Evolutionary conservation across 2,888 invertebrate species (phyloP), one percentile per base, ranked within the genome.

Genomic region (Eupeodes latifasciatus): DNA sequence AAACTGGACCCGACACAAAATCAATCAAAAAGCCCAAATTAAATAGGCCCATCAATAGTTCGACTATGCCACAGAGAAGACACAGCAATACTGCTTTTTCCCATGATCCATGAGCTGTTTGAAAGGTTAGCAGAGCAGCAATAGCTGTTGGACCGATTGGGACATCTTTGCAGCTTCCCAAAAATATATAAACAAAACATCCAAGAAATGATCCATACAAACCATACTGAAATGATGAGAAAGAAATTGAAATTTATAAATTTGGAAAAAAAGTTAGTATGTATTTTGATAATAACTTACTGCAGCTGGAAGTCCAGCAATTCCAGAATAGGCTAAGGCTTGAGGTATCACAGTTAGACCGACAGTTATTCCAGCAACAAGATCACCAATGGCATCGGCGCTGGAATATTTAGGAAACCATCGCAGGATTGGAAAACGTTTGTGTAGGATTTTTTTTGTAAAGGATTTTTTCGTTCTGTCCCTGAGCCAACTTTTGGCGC

Each of bases 331-430:
- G 12, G 97, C 97, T 84, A 97, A 94, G 14, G 97, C 97, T 94
- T 98, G 98, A 14, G 98, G 98, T 91, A 99, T 98, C 79, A 98
- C 98, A 0, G 98, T 98, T 83, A 98, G 95, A 0, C 98, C 98
- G 14, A 98, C 98, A 2, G 98, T 98, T 81, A 98, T 94, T 78
- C 98, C 98, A 5, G 98, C 98, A 88, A 99, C 97, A 61, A 98
- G 93, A 94, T 99, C 98, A 11, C 98, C 97, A 72, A 97, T 93
- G 9, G 97, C 96, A 93, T 96, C 95, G 82, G 95, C 95, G 9
- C 94, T 92, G 90, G 94, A 96, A 94, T 98, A 98, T 90, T 94
- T 94, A 5, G 97, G 97, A 90, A 97, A 93, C 98, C 98, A 98
- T 77, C 93, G 93, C 6, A 96, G 92, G 75, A 98, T 95, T 9